Evolutionary conservation across 2,113 vertebrate species (phyloP).

Genomic region (Enhydra lutris): DNA sequence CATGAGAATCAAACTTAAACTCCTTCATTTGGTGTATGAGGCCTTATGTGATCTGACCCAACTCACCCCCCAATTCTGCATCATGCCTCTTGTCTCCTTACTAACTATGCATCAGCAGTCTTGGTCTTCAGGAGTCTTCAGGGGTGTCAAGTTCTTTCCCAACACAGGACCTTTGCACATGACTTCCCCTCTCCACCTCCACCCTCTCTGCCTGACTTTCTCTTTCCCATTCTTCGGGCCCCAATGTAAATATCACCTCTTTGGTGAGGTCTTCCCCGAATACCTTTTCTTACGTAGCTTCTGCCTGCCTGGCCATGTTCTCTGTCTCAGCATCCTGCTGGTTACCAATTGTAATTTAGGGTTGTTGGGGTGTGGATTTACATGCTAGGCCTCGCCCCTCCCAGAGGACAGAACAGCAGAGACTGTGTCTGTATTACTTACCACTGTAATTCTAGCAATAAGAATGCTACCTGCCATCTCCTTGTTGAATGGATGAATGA

Average conservation of each 20-base stretch:
- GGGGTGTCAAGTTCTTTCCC: background rate
- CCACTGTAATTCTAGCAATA: background rate
- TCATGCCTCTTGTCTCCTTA: background rate
- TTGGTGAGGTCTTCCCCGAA: background rate
- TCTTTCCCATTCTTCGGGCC: background rate
- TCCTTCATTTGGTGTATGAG: background rate
- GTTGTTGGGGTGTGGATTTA: background rate
- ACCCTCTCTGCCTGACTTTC: background rate
- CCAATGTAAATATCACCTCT: background rate
- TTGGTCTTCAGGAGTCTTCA: background rate
- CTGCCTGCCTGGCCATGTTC: too few relatives aligned
- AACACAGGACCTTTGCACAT: background rate
- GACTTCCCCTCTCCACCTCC: too few relatives aligned
- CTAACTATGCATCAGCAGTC: background rate
- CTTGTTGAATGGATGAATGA: background rate
- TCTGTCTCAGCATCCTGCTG: background rate
- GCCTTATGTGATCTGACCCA: background rate
- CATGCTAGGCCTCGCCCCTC: background rate
- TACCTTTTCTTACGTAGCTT: background rate
- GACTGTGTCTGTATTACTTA: background rate
- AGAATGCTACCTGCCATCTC: background rate
- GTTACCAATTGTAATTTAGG: background rate
- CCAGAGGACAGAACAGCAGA: background rate
- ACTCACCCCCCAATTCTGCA: background rate
- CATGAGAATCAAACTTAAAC: background rate